phyloP scores from a whole-genome alignment of 2,888 invertebrate species.

The Dynastes maya region DNA sequence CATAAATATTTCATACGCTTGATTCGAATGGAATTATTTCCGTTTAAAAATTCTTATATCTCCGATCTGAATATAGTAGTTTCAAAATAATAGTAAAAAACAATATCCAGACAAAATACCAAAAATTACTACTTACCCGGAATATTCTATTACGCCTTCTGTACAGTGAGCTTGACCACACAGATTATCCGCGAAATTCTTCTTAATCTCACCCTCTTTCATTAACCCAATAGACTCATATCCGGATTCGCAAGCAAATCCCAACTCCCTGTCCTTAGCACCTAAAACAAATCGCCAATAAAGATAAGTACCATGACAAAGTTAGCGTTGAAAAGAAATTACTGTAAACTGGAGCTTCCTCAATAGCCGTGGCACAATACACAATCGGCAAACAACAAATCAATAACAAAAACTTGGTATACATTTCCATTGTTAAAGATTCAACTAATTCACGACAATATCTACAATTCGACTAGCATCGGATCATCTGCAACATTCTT shows the following conservation, averaged over 20 bases:
- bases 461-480: constrained; percentile 14
- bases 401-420: constrained; percentile 17
- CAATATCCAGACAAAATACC: too few relatives aligned
- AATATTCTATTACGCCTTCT: constrained; percentile 11
- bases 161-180: constrained; percentile 28
- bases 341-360: constrained; percentile 39
- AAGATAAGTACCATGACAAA: background rate
- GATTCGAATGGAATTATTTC: too few relatives aligned
- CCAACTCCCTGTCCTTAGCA: constrained; percentile 23
- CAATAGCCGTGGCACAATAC: constrained; percentile 4
- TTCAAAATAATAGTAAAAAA: too few relatives aligned
- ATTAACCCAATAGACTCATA: constrained; percentile 29
- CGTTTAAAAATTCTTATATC: too few relatives aligned
- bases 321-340: background rate
- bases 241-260: constrained; percentile 32
- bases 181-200: constrained; percentile 20
- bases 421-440: constrained; percentile 3
- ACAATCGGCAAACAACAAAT: constrained; percentile 10
- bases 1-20: too few relatives aligned
- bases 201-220: constrained; percentile 37
- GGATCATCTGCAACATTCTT: constrained; percentile 1
- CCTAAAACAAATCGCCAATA: constrained; percentile 14
- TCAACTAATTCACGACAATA: background rate
- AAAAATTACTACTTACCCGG: constrained; percentile 22
- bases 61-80: too few relatives aligned